Evolutionary conservation across 1,140 invertebrate species (phyloP).

Genomic region (Latrodectus geometricus): DNA sequence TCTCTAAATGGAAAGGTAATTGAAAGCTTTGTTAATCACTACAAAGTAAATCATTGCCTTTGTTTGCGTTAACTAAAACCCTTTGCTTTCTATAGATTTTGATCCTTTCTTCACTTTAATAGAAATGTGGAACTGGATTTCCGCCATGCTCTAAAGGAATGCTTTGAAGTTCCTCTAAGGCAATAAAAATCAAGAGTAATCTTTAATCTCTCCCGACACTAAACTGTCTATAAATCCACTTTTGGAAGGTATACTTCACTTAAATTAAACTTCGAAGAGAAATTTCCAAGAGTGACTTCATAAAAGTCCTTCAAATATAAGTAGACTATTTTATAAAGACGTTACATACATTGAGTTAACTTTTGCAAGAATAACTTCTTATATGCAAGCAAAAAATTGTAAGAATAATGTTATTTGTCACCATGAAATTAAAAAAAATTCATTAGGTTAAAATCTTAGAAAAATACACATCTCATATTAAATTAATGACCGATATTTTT

Average conservation of each 20-base stretch:
- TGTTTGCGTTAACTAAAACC: conserved; percentile 37
- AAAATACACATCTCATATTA: too few species aligned
- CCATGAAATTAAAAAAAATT: too few species aligned
- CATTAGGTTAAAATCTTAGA: too few species aligned
- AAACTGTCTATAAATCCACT: not conserved
- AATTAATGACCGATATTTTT: too few species aligned
- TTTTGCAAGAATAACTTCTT: too few species aligned
- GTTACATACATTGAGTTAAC: too few species aligned
- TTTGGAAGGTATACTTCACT: not conserved
- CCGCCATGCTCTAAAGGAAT: not conserved
- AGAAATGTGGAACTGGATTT: conserved; percentile 17
- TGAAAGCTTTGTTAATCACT: conserved; percentile 49
- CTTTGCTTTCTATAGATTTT: conserved; percentile 4
- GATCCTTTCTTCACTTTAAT: conserved; percentile 34
- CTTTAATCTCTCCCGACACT: not conserved
- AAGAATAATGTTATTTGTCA: too few species aligned
- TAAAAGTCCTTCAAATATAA: too few species aligned
- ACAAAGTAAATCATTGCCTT: conserved; percentile 54
- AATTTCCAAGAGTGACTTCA: too few species aligned
- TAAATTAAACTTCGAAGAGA: too few species aligned
- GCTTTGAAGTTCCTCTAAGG: not conserved
- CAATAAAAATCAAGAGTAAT: not conserved
- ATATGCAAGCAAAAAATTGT: too few species aligned
- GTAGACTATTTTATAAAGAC: too few species aligned
- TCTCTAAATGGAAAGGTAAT: conserved; percentile 48